Percentiles rank a stretch among this genome's conserved stretches.
phyloP scores from a whole-genome alignment of 30 jellyfish, hydroid and myxozoan species.

The Turritopsis rubra region DNA sequence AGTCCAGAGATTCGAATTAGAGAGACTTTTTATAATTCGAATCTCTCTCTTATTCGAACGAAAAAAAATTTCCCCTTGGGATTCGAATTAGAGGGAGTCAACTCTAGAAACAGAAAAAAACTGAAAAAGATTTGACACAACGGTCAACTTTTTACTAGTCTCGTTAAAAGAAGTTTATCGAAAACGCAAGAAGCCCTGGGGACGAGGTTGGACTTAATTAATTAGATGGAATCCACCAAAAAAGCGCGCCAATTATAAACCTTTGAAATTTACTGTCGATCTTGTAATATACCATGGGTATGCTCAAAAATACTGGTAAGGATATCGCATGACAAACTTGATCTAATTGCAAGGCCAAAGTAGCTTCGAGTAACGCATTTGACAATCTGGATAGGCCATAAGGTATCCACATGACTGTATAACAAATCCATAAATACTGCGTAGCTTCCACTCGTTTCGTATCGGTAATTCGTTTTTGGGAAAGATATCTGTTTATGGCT shows the following conservation, averaged over 20 bases:
- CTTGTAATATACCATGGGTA: background rate
- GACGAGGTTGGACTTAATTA: too few species aligned
- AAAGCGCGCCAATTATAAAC: background rate
- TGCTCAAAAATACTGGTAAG: background rate
- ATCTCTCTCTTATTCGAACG: too few species aligned
- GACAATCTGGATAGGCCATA: background rate
- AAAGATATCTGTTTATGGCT: background rate
- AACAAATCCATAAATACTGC: background rate
- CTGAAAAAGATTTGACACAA: too few species aligned
- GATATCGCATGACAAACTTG: background rate
- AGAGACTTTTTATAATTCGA: too few species aligned
- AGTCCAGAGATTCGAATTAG: too few species aligned
- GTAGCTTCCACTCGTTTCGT: background rate
- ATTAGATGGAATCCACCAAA: background rate
- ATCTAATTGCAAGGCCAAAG: background rate
- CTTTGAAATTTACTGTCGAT: background rate
- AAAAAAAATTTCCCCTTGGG: too few species aligned
- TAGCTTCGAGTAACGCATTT: background rate
- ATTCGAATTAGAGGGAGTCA: too few species aligned
- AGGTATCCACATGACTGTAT: background rate
- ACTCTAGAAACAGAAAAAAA: too few species aligned
- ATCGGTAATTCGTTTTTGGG: background rate
- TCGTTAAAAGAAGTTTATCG: too few species aligned
- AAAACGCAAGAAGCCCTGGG: too few species aligned
- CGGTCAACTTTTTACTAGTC: too few species aligned